phyloP scores from a whole-genome alignment of 2,113 vertebrate genomes.

The Phylloscopus trochilus region DNA sequence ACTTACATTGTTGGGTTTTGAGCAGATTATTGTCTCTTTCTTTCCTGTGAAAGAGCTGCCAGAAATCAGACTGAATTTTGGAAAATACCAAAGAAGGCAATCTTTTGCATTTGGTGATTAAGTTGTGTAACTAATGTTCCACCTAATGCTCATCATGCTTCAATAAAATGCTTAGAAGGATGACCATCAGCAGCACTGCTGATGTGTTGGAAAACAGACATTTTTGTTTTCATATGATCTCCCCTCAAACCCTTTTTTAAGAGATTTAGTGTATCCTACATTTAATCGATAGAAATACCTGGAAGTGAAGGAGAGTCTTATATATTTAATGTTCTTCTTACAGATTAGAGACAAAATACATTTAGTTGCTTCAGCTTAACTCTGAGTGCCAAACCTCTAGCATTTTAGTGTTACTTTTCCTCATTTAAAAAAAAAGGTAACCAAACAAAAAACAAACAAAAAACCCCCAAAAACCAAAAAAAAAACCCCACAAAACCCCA shows the following conservation, averaged over 20 bases:
- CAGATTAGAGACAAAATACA: background rate
- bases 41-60: background rate
- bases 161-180: background rate
- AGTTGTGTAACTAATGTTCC: background rate
- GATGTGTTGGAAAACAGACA: background rate
- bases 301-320: background rate
- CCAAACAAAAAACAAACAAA: background rate
- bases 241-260: background rate
- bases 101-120: background rate
- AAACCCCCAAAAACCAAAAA: too few relatives aligned
- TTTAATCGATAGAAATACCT: background rate
- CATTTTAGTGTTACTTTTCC: background rate
- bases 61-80: background rate
- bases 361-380: background rate
- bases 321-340: background rate
- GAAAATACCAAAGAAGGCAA: background rate
- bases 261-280: background rate
- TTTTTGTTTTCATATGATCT: background rate
- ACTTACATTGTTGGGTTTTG: rapidly evolving
- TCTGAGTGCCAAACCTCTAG: background rate
- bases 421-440: background rate
- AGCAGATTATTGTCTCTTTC: background rate
- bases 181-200: background rate
- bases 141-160: background rate
- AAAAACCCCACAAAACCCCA: too few relatives aligned